Evolutionary conservation across 2,888 invertebrate species (phyloP).

Genomic region (Xylota segnis): DNA sequence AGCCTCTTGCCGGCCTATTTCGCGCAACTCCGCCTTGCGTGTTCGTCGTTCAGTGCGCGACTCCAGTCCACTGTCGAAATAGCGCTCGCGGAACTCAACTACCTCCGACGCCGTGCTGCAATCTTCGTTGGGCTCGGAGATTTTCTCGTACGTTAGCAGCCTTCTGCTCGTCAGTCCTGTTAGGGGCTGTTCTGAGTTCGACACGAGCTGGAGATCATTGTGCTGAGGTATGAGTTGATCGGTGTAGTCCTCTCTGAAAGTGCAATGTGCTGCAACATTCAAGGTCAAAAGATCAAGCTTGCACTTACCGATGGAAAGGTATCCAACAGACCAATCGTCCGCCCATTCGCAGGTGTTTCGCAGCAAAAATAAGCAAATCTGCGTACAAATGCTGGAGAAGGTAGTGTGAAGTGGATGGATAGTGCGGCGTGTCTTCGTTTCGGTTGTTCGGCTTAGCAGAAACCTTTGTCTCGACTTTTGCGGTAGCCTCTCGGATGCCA

Average conservation of each 20-base stretch:
- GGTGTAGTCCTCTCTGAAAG: slow-evolving; percentile 88
- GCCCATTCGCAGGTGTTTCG: slow-evolving; percentile 89
- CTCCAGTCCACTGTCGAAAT: slow-evolving; percentile 89
- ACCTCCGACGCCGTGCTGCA: slow-evolving; percentile 82
- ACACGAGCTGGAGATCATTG: slow-evolving; percentile 90
- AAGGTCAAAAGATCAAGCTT: no score
- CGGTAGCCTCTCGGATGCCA: slow-evolving; percentile 97
- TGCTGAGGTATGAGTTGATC: slow-evolving; percentile 92
- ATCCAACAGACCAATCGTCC: slow-evolving; percentile 98
- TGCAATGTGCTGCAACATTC: not conserved
- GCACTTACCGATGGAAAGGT: slow-evolving; percentile 91
- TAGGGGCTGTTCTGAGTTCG: slow-evolving; percentile 95
- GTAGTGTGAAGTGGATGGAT: slow-evolving; percentile 94
- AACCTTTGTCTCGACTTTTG: slow-evolving; percentile 87
- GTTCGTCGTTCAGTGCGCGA: slow-evolving; percentile 87
- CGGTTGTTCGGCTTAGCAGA: slow-evolving; percentile 86
- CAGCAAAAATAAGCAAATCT: slow-evolving; percentile 94
- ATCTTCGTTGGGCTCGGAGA: slow-evolving; percentile 85
- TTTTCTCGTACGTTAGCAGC: slow-evolving; percentile 94
- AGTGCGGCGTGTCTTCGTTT: slow-evolving; percentile 88
- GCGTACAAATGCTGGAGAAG: slow-evolving; percentile 91
- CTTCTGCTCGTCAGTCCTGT: slow-evolving; percentile 92
- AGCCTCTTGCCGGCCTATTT: slow-evolving; percentile 82
- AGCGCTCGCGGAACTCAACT: slow-evolving; percentile 85
- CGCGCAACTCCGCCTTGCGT: slow-evolving; percentile 84